Evolutionary conservation across 2,113 vertebrate species (phyloP), one percentile per base, ranked within the genome.

Genomic region (Perca schrenkii): DNA sequence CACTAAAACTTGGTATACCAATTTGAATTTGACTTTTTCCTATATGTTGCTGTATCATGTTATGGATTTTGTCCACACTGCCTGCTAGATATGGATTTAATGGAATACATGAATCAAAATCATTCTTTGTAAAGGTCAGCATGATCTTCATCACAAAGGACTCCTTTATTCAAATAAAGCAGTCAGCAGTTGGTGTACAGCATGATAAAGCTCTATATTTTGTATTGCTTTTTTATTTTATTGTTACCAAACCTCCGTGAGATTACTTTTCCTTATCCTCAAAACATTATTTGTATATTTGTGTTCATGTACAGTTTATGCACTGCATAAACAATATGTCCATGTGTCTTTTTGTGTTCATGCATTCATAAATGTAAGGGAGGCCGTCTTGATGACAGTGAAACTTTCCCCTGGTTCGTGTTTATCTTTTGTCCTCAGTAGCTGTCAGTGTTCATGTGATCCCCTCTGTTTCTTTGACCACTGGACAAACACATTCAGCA

Each of bases 391-490:
- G 50, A 28, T 36, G 54, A 72, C 61, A 49, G 72, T 43, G 31
- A 49, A 80, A 77, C 74, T 65, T 83, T 80, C 67, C 79, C 63
- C 49, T 58, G 19, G 68, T 19, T 46, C 47, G 16, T 74, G 85
- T 86, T 31, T 79, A 78, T 85, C 72, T 89, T 87, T 91, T 66
- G 87, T 86, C 53, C 17, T 60, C 43, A 52, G 54, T 52, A 12
- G 60, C 82, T 83, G 83, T 85, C 85, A 74, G 73, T 63, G 68
- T 50, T 53, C 46, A 53, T 53, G 21, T 68, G 43, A 65, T 73
- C 71, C 25, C 11, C 34, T 56, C 56, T 58, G 19, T 43, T 62
- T 80, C 43, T 72, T 65, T 71, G 22, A 56, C 67, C 62, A 36
- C 58, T 49, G 21, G 19, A 72, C 73, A 70, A 54, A 66, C 58